Evolutionary conservation across 2,113 vertebrate species (phyloP).

Genomic region (Pluvialis apricaria): DNA sequence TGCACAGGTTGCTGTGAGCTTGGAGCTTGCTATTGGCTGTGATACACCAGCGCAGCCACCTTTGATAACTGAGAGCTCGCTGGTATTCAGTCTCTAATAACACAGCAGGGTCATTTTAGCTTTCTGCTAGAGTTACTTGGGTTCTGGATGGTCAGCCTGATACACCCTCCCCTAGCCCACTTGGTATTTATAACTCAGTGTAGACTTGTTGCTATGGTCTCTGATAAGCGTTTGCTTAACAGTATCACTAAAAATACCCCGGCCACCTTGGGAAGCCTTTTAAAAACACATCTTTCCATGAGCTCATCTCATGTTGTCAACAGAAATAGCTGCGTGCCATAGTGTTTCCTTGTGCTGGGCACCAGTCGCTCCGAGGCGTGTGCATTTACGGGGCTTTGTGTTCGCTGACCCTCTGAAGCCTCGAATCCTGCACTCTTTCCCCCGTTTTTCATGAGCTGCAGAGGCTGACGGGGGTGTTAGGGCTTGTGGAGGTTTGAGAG

Average conservation of each 20-base stretch:
- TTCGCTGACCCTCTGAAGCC: background rate
- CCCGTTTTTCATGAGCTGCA: background rate
- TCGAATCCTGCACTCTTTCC: background rate
- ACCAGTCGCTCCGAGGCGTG: background rate
- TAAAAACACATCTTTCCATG: constrained; percentile 69
- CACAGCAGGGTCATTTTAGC: background rate
- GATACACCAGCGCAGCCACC: background rate
- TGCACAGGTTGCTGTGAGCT: background rate
- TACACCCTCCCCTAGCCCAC: background rate
- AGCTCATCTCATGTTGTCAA: constrained; percentile 58
- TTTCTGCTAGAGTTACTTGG: constrained; percentile 49
- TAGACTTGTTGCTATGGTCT: constrained; percentile 75
- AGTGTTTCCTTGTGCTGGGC: constrained; percentile 4
- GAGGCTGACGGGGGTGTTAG: background rate
- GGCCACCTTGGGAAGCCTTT: constrained; percentile 65
- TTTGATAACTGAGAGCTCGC: constrained; percentile 39
- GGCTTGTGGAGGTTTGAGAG: background rate
- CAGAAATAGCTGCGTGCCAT: constrained; percentile 36
- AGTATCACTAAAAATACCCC: constrained; percentile 69
- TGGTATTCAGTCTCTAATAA: constrained; percentile 36
- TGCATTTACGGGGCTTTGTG: background rate
- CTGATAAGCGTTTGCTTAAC: constrained; percentile 51
- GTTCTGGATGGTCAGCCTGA: constrained; percentile 55
- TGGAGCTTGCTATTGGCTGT: background rate
- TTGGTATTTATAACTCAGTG: constrained; percentile 63